Conservation (phyloP, 2,797 vertebrate species). For the Bovichtus diacanthus region DNA sequence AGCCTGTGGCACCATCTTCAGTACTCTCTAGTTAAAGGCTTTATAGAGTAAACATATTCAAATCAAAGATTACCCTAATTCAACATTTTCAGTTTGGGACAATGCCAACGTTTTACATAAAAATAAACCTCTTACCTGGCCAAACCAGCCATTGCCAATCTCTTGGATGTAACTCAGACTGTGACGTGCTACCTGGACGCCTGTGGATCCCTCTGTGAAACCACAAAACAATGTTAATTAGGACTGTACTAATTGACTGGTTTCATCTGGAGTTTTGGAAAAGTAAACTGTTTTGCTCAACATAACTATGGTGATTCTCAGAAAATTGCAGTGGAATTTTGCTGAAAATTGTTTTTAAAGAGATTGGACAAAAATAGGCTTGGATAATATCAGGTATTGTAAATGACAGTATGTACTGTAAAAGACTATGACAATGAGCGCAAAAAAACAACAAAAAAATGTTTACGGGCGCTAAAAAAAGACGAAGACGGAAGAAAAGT, state of each 20-base stretch:
- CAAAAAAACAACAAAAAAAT: no score
- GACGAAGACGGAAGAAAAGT: not conserved
- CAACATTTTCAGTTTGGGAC: not conserved
- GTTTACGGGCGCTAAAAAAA: not conserved
- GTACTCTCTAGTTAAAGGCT: not conserved
- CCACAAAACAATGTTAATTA: constrained; percentile 14
- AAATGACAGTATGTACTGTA: no score
- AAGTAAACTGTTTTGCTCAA: not conserved
- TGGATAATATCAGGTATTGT: not conserved
- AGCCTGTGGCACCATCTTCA: not conserved
- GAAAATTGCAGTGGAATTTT: no score
- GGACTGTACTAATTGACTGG: not conserved
- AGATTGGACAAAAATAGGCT: not conserved
- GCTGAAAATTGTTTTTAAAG: not conserved
- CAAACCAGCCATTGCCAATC: constrained; percentile 97
- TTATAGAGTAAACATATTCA: not conserved
- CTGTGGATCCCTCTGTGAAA: constrained; percentile 88
- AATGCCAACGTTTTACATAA: not conserved
- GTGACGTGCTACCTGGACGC: constrained; percentile 91
- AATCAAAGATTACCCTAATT: not conserved
- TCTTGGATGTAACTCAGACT: constrained; percentile 98
- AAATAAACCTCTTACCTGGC: constrained; percentile 87
- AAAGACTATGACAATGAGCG: no score
- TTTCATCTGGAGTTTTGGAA: not conserved
- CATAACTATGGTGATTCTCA: not conserved